Conservation (phyloP, 2,888 invertebrate genomes). For the Myopa tessellatipennis region DNA sequence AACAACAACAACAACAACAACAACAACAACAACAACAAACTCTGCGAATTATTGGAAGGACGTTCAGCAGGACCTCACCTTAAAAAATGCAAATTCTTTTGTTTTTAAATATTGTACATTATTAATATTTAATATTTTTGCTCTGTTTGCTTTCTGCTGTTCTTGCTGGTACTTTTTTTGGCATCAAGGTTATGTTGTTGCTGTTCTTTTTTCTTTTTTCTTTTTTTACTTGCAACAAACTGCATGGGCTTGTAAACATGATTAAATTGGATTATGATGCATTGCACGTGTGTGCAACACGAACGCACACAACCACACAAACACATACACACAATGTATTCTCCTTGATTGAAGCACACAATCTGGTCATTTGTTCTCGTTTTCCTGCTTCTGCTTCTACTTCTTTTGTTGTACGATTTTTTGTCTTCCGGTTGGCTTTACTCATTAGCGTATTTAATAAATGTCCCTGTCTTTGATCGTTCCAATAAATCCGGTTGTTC, state of each 20-base stretch:
- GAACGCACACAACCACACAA: constrained; percentile 21
- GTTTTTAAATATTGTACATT: neutral
- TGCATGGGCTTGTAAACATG: constrained; percentile 53
- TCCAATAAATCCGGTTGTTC: neutral
- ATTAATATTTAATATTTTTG: no score
- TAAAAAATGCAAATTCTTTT: constrained; percentile 16
- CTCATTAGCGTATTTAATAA: constrained; percentile 4
- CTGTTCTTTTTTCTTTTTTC: constrained; percentile 13
- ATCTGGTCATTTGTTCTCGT: constrained; percentile 18
- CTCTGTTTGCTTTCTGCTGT: neutral
- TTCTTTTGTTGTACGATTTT: neutral
- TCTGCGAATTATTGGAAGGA: neutral
- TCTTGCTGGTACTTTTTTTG: neutral
- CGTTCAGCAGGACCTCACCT: constrained; percentile 4
- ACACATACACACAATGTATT: neutral
- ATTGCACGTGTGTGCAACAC: constrained; percentile 31
- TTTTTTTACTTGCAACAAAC: constrained; percentile 43
- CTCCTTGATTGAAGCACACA: constrained; percentile 16
- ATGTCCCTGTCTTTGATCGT: neutral
- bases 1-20: constrained; percentile 54
- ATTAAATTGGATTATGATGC: constrained; percentile 46
- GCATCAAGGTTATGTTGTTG: constrained; percentile 1
- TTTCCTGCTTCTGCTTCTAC: neutral
- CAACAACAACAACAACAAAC: constrained; percentile 51
- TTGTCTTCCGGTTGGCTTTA: neutral